Percentiles rank a stretch among this genome's conserved stretches.
phyloP scores from a whole-genome alignment of 2,888 invertebrate species.

The Habroteleia sp. region DNA sequence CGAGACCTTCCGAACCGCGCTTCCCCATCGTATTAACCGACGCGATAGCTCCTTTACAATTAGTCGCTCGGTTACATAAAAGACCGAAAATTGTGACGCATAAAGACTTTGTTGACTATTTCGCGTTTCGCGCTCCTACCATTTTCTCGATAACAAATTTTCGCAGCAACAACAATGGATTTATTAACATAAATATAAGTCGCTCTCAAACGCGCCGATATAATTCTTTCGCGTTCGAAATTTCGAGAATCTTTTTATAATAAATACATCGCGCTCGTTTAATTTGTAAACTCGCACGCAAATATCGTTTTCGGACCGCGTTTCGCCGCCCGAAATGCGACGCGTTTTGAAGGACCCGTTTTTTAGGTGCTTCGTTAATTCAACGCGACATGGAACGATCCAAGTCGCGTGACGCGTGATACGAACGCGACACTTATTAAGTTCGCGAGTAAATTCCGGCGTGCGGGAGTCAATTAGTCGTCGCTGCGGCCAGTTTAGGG shows the following conservation, averaged over 20 bases:
- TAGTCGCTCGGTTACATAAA: constrained; percentile 80
- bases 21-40: constrained; percentile 78
- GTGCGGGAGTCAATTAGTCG: constrained; percentile 50
- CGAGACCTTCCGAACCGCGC: constrained; percentile 69
- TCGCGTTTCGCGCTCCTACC: not conserved
- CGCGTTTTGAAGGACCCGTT: not conserved
- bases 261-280: too few species aligned
- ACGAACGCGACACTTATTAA: constrained; percentile 63
- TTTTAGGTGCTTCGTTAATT: constrained; percentile 43
- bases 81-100: constrained; percentile 77
- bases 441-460: constrained; percentile 63
- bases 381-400: constrained; percentile 65
- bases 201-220: too few species aligned
- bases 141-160: constrained; percentile 10
- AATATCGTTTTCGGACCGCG: too few species aligned
- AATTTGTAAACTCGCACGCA: too few species aligned
- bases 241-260: too few species aligned
- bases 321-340: too few species aligned
- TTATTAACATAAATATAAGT: too few species aligned
- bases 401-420: constrained; percentile 39
- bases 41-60: constrained; percentile 81
- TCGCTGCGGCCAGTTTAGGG: constrained; percentile 22
- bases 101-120: constrained; percentile 52
- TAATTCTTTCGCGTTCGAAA: too few species aligned
- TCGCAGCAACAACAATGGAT: too few species aligned